A percentile compares a stretch with the other conserved stretches of the same genome.
Evolutionary conservation across 2,113 vertebrate genomes (phyloP).

Genomic region (Burhinus bistriatus): DNA sequence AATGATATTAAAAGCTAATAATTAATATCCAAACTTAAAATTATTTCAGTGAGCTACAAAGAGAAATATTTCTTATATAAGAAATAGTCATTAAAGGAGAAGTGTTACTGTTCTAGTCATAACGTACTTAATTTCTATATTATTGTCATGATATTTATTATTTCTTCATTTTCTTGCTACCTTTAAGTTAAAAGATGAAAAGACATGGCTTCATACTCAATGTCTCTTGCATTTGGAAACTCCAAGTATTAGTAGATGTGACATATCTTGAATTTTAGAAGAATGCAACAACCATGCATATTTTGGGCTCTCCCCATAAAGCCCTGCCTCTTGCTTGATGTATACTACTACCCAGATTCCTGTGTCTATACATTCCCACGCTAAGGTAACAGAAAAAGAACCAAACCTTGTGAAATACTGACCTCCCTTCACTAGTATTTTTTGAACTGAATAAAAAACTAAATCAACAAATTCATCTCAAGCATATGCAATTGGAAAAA

Average conservation of each 20-base stretch:
- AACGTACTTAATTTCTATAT: neutral
- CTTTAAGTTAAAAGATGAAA: neutral
- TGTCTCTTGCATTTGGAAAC: neutral
- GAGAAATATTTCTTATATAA: neutral
- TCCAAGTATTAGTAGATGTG: neutral
- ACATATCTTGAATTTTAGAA: neutral
- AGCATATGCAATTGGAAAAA: neutral
- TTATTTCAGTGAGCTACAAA: neutral
- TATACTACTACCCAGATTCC: neutral
- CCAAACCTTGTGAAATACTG: neutral
- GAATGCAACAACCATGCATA: neutral
- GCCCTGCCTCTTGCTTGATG: neutral
- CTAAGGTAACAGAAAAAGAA: rapidly evolving
- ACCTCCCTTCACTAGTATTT: neutral
- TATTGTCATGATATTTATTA: neutral
- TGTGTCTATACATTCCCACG: neutral
- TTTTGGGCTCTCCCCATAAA: neutral
- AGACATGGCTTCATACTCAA: neutral
- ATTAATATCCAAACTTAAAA: neutral
- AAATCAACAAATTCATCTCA: neutral
- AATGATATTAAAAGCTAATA: neutral
- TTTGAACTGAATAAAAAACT: neutral
- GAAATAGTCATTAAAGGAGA: neutral
- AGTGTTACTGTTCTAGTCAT: neutral
- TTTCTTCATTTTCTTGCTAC: neutral